Conservation (phyloP, 2,797 vertebrate genomes). For the Telmatherina bonti region DNA sequence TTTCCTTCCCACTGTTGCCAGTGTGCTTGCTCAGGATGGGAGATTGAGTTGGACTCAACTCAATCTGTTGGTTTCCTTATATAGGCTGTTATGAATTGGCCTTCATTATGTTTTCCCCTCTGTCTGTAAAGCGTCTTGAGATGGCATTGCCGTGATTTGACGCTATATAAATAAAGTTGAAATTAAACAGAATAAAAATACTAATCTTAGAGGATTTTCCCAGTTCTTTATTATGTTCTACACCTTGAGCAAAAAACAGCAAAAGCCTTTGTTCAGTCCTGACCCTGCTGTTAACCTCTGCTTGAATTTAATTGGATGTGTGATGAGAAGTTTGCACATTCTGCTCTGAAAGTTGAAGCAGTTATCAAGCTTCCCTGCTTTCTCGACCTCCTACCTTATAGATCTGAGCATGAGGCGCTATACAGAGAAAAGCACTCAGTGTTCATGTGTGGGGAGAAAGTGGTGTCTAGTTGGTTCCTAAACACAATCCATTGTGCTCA, state of each 20-base stretch:
- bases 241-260: constrained; percentile 4
- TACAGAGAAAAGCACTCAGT: neutral
- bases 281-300: constrained; percentile 19
- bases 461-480: too few relatives aligned
- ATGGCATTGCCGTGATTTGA: too few relatives aligned
- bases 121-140: too few relatives aligned
- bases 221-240: constrained; percentile 16
- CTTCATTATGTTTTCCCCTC: too few relatives aligned
- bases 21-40: too few relatives aligned
- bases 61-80: too few relatives aligned
- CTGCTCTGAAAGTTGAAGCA: neutral
- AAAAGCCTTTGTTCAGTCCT: constrained; percentile 25
- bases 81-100: too few relatives aligned
- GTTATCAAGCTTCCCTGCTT: neutral
- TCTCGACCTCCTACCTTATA: neutral
- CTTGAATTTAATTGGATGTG: constrained; percentile 35
- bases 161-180: too few relatives aligned
- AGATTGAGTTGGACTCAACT: too few relatives aligned
- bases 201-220: neutral
- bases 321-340: constrained; percentile 10
- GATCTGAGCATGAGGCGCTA: neutral
- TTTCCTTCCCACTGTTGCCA: too few relatives aligned
- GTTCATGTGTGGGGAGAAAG: neutral
- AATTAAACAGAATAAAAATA: neutral
- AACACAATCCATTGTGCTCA: too few relatives aligned